Percentiles rank a stretch among this genome's conserved stretches.
These are phyloP conservation scores for Cryptops parisi DNA, from an alignment of 2,888 invertebrate species.

Conservation along the genomic window DNA sequence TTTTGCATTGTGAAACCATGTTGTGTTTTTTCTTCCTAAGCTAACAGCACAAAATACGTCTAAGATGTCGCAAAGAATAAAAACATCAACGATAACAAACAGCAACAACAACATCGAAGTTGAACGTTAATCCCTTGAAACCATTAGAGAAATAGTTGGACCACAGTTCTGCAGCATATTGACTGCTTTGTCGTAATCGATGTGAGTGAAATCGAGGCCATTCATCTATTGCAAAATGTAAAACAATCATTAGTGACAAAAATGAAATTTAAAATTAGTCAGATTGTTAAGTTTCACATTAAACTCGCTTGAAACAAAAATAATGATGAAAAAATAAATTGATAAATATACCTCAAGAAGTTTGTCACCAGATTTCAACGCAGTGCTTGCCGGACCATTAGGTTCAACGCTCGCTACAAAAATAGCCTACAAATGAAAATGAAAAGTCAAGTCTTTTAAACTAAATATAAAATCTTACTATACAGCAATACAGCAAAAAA, in stretches of 20 bases:
- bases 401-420: not conserved
- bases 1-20: no score
- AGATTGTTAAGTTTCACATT: not conserved
- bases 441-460: not conserved
- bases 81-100: no score
- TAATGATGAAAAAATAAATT: no score
- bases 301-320: no score
- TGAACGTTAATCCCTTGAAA: not conserved
- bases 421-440: not conserved
- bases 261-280: not conserved
- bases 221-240: not conserved
- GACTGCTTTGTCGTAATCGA: not conserved
- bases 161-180: not conserved
- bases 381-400: not conserved
- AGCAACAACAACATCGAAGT: no score
- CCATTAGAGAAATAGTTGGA: not conserved
- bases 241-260: no score
- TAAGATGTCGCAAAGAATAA: no score
- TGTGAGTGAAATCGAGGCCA: constrained; percentile 1
- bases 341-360: not conserved
- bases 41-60: no score
- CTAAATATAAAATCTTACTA: not conserved
- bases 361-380: not conserved
- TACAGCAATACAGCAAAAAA: no score
- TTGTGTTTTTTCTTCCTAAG: no score